Percentiles rank a stretch among this genome's conserved stretches.
Evolutionary conservation across 2,888 invertebrate species (phyloP).

Genomic region (Euzophera pinguis): DNA sequence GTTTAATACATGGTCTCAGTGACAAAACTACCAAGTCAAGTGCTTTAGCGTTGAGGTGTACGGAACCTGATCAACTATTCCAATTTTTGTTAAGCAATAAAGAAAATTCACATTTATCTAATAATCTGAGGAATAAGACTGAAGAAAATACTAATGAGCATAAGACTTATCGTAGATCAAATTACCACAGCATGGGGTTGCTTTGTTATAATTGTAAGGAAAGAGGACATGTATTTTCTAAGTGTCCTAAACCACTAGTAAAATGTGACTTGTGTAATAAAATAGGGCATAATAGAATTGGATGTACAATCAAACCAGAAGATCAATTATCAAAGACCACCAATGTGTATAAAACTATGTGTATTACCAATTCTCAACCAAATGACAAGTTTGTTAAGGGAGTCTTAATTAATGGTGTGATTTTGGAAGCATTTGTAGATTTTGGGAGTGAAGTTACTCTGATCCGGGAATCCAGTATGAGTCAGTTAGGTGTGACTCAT

Average conservation of each 20-base stretch:
- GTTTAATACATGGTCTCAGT: slow-evolving; percentile 20
- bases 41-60: slow-evolving; percentile 1
- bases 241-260: slow-evolving; percentile 10
- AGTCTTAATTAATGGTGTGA: neutral
- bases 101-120: neutral
- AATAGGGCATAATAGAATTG: neutral
- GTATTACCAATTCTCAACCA: neutral
- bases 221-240: neutral
- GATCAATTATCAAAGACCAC: neutral
- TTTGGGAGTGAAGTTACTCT: neutral
- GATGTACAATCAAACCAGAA: neutral
- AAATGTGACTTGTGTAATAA: slow-evolving; percentile 3
- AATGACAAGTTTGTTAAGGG: neutral
- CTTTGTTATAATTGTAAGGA: slow-evolving; percentile 14
- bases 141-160: neutral
- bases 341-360: neutral
- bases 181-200: neutral
- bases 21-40: slow-evolving; percentile 19
- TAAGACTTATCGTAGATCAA: neutral
- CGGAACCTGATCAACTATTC: neutral
- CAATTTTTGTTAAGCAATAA: neutral
- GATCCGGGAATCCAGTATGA: neutral
- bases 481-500: neutral
- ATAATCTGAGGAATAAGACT: neutral
- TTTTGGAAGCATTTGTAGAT: neutral